Conservation (phyloP, 2,113 vertebrate species). For the Dipodomys spectabilis region DNA sequence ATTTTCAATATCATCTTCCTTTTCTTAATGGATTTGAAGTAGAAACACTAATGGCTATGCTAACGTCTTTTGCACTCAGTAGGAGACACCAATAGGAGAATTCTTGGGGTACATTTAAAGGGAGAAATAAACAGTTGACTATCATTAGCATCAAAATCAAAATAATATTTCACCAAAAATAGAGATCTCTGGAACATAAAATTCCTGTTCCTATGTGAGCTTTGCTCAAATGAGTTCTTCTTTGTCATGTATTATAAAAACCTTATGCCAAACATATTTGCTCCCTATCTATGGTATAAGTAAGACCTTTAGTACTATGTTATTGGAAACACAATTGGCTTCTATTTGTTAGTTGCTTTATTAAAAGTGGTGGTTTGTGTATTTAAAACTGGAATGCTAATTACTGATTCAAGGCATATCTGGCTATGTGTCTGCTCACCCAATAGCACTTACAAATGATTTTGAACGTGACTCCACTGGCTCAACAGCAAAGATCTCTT, state of each 20-base stretch:
- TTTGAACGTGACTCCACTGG: neutral
- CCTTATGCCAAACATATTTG: constrained; percentile 11
- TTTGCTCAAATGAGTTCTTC: constrained; percentile 3
- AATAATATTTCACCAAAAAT: constrained; percentile 74
- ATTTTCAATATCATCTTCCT: constrained; percentile 75
- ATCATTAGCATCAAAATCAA: constrained; percentile 74
- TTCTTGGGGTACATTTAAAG: constrained; percentile 66
- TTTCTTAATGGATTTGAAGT: constrained; percentile 80
- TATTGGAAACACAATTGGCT: constrained; percentile 12
- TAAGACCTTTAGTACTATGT: neutral
- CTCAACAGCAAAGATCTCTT: neutral
- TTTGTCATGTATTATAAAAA: constrained; percentile 19
- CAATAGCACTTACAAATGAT: neutral
- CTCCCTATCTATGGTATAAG: neutral
- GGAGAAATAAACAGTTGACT: constrained; percentile 70
- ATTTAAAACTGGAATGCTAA: constrained; percentile 20
- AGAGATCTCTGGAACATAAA: constrained; percentile 42
- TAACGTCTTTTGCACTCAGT: constrained; percentile 79
- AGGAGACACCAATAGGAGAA: constrained; percentile 38
- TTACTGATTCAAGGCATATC: neutral
- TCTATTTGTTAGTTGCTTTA: constrained; percentile 6
- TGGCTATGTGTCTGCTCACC: neutral
- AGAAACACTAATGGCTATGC: constrained; percentile 77
- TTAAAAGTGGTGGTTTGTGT: constrained; percentile 37
- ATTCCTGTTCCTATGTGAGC: neutral